Evolutionary conservation across 1,140 invertebrate species (phyloP), one percentile per base, ranked within the genome.

Genomic region (Diorhabda elongata): DNA sequence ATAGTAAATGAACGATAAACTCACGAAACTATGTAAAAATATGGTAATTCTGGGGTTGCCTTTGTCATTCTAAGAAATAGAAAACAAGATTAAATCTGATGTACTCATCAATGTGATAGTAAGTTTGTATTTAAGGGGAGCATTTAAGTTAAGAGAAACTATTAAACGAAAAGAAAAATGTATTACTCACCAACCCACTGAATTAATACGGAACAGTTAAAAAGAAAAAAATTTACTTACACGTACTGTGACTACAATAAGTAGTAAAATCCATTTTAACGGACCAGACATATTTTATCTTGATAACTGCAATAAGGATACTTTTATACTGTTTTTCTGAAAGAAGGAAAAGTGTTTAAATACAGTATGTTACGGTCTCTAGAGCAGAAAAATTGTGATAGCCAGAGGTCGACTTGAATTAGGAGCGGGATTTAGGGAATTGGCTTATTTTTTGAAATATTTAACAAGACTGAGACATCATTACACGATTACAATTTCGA

Each of bases 401-500:
- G 74, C 74, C 68, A 67, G 56, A 64, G 73, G 72, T 69, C 62
- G 71, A 61, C 47, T 71, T 58, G 71, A 72, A 79, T 79, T 79
- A 77, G 74, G 68, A 65, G 52, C 52, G 78, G 78, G 78, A 79
- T 64, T 77, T 71, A 61, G 76, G 78, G 78, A 76, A 71, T 77
- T 73, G 71, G 7, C 59, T 6, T 7, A 42, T 60, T 60, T 60
- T 41, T 41, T 9, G 11, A 11, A 60, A 60, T 60, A 41, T 60
- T 60, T 60, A 52, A 26, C 26, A 26, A 26, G 26, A 26, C 26
- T 26, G 26, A 26, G 26, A 26, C 26, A 26, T 26, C 26, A 26
- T 26, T 26, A 26, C 26, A 26, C 26, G 26, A 26, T 26, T 26
- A 26, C 26, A 26, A 26, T 26, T 26, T 26, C 26, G 26, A 26